Evolutionary conservation across 53 echinoderm and acorn worm genomes (phyloP), one percentile per base, ranked within the genome.

Genomic region (Echinometra lucunter): DNA sequence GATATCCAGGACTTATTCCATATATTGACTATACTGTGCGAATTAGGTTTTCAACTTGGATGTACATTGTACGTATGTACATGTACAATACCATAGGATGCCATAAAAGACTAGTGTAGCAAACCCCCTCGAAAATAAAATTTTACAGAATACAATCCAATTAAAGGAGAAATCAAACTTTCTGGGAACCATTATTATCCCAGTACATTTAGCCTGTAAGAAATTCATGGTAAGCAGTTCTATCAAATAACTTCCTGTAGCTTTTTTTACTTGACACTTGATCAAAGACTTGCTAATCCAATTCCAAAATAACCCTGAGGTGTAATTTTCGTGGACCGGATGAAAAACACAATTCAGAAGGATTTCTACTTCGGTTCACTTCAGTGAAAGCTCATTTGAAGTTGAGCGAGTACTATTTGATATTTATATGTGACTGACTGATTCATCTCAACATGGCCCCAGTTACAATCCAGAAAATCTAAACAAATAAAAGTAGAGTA

Each of bases 281-380:
- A n/a, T 89, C 60, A 89, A 89, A 89, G 60, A 37, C 58, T 25
- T 25, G 0, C 23, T 89, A 89, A 89, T 89, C 89, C 89, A 89
- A 60, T 89, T 57, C 15, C 25, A 89, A 89, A 89, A 89, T 89
- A 89, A 35, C 89, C 58, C 25, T 35, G 37, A 18, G 89, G 58
- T 89, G 21, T 37, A 58, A 89, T 89, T 57, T 89, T 89, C 38
- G 19, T 15, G 37, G 57, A 88, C 38, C 38, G 30, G 45, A 69
- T 69, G 10, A 21, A 78, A 78, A 78, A 78, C 38, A 78, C 19
- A 69, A 38, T 78, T 38, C 78, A 78, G 40, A 78, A 78, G 78
- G 21, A 78, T 78, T 38, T 19, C 40, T 42, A 78, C 16, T 78
- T 75, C 15, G 2, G 6, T 58, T 58, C 8, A 38, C 6, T 38